Base-by-base conservation (phyloP, 35 echinoderm and acorn worm genomes). In the Nesometra sesokonis region DNA sequence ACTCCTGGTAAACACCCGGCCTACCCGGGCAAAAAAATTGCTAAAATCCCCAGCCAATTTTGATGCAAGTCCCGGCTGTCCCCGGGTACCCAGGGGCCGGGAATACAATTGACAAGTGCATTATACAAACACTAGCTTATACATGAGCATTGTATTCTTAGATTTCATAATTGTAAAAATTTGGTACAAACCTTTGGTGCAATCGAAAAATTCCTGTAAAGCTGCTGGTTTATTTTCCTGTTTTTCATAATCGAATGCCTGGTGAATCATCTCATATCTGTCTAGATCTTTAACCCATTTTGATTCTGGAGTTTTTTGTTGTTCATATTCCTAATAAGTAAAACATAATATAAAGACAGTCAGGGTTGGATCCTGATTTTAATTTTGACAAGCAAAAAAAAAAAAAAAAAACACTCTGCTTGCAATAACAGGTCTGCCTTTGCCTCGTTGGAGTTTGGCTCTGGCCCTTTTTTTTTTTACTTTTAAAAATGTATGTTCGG, bases 211-310 rank as follows among this genome's bases (percentile, higher is more conserved):
- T 17, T 91, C 91, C 78, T 97, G 94, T 17, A 97, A 76, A 13
- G 86, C 67, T 36, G 57, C 82, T 32, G 36, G 80, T 29, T 89
- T 90, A 4, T 86, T 88, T 83, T 97, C 86, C 13, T 88, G 80
- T 43, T 88, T 90, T 84, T 97, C 94, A 83, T 97, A 97, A 82
- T 97, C 91, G 78, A 88, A 79, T 77, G 94, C 94, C 81, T 97
- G 94, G 8, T 87, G 82, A 21, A 97, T 91, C 94, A 97, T 97
- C 36, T 97, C 94, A 87, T 93, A 97, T 67, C 89, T 82, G 67
- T 97, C 94, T n/a, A 97, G 77, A 33, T 97, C 94, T 84, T 97
- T 97, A 0, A 97, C 94, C 80, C 93, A 93, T 47, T 82, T 88
- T n/a, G 94, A 85, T 76, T 97, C 94, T 32, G 87, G 43, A 0